phyloP scores from a whole-genome alignment of 1,140 invertebrate genomes.

The Drosophila insularis region DNA sequence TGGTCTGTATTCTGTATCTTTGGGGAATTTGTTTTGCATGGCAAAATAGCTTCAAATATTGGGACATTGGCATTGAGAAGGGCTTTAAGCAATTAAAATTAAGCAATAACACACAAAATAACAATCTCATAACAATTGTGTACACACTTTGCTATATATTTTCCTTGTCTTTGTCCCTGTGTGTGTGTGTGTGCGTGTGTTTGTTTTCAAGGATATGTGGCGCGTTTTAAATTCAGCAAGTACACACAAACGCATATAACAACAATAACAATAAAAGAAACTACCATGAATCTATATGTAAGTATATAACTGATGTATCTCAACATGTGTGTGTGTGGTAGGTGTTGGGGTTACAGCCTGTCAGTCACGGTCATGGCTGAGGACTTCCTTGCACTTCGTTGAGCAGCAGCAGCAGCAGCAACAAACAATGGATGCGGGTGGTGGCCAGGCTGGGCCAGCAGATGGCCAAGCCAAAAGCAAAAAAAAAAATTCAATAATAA shows the following conservation, averaged over 20 bases:
- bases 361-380: conserved; percentile 68
- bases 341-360: conserved; percentile 56
- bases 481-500: conserved; percentile 63
- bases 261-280: conserved; percentile 53
- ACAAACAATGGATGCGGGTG: conserved; percentile 39
- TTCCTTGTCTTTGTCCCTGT: neutral
- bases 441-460: conserved; percentile 28
- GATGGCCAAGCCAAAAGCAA: conserved; percentile 36
- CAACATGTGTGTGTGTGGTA: conserved; percentile 14
- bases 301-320: neutral
- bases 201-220: conserved; percentile 38
- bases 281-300: conserved; percentile 1
- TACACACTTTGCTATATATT: conserved; percentile 8
- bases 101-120: conserved; percentile 42
- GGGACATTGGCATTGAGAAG: conserved; percentile 11
- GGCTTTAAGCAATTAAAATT: conserved; percentile 72
- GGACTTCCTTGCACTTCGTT: conserved; percentile 28
- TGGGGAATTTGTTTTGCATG: conserved; percentile 47
- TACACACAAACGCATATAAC: conserved; percentile 21
- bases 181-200: neutral
- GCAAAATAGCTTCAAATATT: conserved; percentile 10
- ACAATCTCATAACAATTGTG: conserved; percentile 21
- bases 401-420: conserved; percentile 1
- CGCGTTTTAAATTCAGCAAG: conserved; percentile 47
- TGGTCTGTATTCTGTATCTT: conserved; percentile 10